These are phyloP conservation scores for Lynx canadensis DNA, from an alignment of 2,113 vertebrate species.

Conservation along the genomic window DNA sequence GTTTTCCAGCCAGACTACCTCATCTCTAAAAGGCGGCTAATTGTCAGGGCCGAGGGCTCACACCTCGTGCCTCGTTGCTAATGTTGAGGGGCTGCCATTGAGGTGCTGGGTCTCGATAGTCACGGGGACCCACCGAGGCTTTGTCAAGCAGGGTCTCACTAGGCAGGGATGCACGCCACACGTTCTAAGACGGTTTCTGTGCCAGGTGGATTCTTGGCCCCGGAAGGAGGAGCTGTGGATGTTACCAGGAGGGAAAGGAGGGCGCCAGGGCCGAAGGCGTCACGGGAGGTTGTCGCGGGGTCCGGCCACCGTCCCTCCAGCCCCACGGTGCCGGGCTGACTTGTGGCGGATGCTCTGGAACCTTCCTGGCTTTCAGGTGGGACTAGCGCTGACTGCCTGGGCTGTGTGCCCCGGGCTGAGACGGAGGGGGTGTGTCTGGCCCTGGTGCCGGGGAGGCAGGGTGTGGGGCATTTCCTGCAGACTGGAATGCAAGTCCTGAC, in stretches of 20 bases:
- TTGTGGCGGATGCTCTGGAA: no score
- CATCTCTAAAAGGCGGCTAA: background rate
- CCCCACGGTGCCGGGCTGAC: rapidly evolving
- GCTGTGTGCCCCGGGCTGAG: background rate
- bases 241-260: background rate
- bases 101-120: background rate
- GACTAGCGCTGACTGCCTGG: rapidly evolving
- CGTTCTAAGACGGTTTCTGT: background rate
- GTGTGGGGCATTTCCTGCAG: background rate
- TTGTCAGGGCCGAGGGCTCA: background rate
- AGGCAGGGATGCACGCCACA: background rate
- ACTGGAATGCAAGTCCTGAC: background rate
- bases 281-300: background rate
- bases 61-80: rapidly evolving
- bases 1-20: background rate
- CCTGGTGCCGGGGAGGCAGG: background rate
- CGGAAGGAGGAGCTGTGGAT: background rate
- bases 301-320: background rate
- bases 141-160: background rate
- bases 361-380: background rate
- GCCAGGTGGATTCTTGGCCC: background rate
- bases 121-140: background rate
- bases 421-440: no score
- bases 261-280: background rate
- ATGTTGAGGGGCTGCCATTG: rapidly evolving